phyloP scores from a whole-genome alignment of 2,888 invertebrate genomes.

The Synanthedon vespiformis region DNA sequence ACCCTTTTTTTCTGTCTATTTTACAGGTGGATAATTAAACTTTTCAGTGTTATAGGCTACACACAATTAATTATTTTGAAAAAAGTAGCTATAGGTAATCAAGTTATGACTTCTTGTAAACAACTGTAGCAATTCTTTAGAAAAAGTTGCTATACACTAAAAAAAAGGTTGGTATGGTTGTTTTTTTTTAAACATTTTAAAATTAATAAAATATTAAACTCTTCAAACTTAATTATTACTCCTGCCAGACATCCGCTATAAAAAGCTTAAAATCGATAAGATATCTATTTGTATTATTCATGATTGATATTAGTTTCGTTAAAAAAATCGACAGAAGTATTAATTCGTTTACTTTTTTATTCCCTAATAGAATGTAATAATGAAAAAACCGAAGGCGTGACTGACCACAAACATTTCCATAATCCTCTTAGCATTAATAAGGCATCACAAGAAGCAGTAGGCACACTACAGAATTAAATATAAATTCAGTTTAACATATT shows the following conservation, averaged over 20 bases:
- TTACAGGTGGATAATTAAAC: no score
- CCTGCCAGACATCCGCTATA: not conserved
- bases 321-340: not conserved
- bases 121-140: no score
- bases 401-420: conserved; percentile 41
- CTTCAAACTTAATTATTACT: no score
- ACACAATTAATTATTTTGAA: no score
- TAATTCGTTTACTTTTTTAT: not conserved
- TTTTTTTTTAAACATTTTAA: no score
- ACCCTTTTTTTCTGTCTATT: no score
- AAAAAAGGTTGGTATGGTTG: no score
- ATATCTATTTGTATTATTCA: not conserved
- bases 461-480: not conserved
- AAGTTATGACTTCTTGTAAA: no score
- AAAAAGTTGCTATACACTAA: no score
- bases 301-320: conserved; percentile 11
- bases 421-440: conserved; percentile 45
- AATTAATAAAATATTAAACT: no score
- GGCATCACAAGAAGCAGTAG: not conserved
- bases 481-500: not conserved
- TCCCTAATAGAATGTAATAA: conserved; percentile 21
- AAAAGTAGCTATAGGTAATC: no score
- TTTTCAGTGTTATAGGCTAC: no score
- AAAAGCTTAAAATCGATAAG: not conserved
- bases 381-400: conserved; percentile 33